Percentiles rank a stretch among this genome's conserved stretches.
phyloP scores from a whole-genome alignment of 2,888 invertebrate species.

The Atethmia centrago region DNA sequence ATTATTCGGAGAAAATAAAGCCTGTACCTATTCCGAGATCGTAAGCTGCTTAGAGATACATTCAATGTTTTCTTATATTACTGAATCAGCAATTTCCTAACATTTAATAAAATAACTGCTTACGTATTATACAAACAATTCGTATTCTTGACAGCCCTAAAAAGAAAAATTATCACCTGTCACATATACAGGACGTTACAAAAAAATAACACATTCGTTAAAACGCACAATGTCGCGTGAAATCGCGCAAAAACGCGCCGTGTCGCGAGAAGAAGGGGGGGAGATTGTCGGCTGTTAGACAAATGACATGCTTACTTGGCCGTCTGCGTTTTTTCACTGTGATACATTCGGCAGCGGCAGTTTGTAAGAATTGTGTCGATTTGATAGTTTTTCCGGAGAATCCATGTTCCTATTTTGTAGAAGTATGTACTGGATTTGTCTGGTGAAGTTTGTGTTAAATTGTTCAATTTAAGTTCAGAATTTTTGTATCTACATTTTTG shows the following conservation, averaged over 20 bases:
- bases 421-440: constrained; percentile 30
- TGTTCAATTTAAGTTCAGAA: constrained; percentile 11
- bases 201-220: constrained; percentile 66
- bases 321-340: constrained; percentile 64
- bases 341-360: constrained; percentile 39
- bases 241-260: constrained; percentile 63
- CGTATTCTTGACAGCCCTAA: constrained; percentile 21
- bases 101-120: constrained; percentile 35
- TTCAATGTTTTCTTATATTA: constrained; percentile 37
- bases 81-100: constrained; percentile 32
- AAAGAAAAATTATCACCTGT: constrained; percentile 66
- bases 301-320: constrained; percentile 71
- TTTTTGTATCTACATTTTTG: not conserved
- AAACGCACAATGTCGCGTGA: constrained; percentile 64
- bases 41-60: constrained; percentile 51
- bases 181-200: constrained; percentile 67
- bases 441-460: constrained; percentile 1
- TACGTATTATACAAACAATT: constrained; percentile 13
- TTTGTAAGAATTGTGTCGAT: constrained; percentile 52
- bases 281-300: constrained; percentile 68
- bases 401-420: constrained; percentile 41
- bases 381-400: constrained; percentile 45
- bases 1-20: constrained; percentile 45
- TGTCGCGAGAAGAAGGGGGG: constrained; percentile 31
- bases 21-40: constrained; percentile 23